Percentiles rank a stretch among this genome's conserved stretches.
Evolutionary conservation across 2,113 vertebrate genomes (phyloP).

Genomic region (Callopanchax toddi): DNA sequence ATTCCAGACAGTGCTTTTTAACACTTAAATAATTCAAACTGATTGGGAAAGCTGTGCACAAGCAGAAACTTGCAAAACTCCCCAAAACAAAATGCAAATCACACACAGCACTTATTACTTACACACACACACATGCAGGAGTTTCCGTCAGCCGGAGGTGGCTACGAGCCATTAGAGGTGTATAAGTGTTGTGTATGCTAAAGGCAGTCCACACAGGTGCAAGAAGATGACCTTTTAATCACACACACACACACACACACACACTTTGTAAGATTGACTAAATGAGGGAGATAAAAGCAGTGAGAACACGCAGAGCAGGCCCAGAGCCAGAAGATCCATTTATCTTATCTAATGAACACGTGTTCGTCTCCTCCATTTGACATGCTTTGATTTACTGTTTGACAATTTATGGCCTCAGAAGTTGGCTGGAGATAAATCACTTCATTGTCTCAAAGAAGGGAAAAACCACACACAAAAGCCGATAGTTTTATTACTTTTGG

Average conservation of each 20-base stretch:
- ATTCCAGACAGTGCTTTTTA: too few relatives aligned
- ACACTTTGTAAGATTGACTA: constrained; percentile 19
- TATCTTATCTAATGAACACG: constrained; percentile 30
- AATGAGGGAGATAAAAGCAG: constrained; percentile 41
- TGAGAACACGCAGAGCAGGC: constrained; percentile 12
- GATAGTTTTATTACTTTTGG: constrained; percentile 3
- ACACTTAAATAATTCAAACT: too few relatives aligned
- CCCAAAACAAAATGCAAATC: background rate
- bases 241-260: constrained; percentile 30
- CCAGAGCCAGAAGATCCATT: constrained; percentile 45
- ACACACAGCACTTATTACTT: background rate
- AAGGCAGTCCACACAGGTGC: constrained; percentile 45
- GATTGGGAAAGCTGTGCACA: background rate
- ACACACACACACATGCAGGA: constrained; percentile 13
- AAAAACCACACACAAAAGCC: constrained; percentile 5
- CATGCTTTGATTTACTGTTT: constrained; percentile 51
- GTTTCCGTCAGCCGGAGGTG: constrained; percentile 39
- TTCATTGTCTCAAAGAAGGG: constrained; percentile 3
- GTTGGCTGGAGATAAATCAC: constrained; percentile 49
- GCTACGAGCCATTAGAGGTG: constrained; percentile 42
- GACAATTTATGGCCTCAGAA: constrained; percentile 30
- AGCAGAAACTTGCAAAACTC: background rate
- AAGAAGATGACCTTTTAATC: constrained; percentile 46
- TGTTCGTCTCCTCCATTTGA: constrained; percentile 19
- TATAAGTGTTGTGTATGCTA: constrained; percentile 23